Conservation (phyloP, 2,113 vertebrate genomes). For the Muscicapa adusta region DNA sequence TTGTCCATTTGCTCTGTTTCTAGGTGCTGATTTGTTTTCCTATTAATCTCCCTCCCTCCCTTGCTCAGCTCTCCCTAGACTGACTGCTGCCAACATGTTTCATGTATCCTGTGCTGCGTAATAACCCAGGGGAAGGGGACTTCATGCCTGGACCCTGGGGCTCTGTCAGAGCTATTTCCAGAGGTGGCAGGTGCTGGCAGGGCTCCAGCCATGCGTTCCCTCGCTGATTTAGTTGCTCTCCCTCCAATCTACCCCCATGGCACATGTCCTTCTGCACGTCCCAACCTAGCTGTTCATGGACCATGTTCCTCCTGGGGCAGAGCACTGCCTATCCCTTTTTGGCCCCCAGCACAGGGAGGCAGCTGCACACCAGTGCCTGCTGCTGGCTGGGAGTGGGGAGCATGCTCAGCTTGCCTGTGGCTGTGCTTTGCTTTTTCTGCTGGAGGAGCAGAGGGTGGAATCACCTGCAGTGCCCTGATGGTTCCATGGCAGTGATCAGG, state of each 20-base stretch:
- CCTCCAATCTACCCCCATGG: background rate
- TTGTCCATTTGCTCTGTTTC: conserved; percentile 22
- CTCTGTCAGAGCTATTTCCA: conserved; percentile 40
- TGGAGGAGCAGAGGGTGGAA: background rate
- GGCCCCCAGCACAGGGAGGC: background rate
- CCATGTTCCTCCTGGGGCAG: background rate
- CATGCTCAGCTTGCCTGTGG: background rate
- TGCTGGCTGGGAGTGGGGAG: background rate
- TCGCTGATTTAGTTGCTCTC: background rate
- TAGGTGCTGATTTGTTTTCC: conserved; percentile 60
- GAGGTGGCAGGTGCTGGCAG: conserved; percentile 45
- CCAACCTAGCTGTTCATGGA: background rate
- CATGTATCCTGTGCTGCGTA: background rate
- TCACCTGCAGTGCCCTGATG: background rate
- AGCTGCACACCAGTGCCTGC: background rate
- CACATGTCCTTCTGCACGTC: conserved; percentile 27
- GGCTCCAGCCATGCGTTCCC: background rate
- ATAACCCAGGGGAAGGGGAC: background rate
- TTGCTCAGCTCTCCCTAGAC: conserved; percentile 2
- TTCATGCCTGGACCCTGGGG: background rate
- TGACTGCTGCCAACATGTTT: background rate
- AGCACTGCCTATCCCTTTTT: background rate
- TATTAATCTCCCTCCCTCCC: conserved; percentile 2
- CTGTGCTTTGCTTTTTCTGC: background rate
- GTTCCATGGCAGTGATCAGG: background rate